Percentiles rank a stretch among this genome's conserved stretches.
phyloP scores from a whole-genome alignment of 2,113 vertebrate genomes.

The Platanista minor region DNA sequence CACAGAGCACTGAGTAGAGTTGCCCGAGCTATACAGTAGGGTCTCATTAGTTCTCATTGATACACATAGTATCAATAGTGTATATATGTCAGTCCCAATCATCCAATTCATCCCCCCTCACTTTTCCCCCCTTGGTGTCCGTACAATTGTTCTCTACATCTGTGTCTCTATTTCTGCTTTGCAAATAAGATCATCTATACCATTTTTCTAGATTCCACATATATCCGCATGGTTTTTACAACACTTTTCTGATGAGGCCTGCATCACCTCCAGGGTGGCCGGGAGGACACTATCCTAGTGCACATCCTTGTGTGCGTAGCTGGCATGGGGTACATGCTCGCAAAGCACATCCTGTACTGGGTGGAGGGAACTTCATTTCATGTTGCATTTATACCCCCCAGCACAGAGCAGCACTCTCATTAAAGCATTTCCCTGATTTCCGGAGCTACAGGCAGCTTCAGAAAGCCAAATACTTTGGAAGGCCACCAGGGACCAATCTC shows the following conservation, averaged over 20 bases:
- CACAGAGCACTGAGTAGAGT: too few species aligned
- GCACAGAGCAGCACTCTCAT: not conserved
- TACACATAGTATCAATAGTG: too few species aligned
- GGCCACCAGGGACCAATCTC: not conserved
- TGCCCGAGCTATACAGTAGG: too few species aligned
- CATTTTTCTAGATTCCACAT: too few species aligned
- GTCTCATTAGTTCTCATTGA: too few species aligned
- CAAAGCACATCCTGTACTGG: not conserved
- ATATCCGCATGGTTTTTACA: not conserved
- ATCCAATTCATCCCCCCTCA: too few species aligned
- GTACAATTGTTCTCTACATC: too few species aligned
- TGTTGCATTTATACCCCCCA: not conserved
- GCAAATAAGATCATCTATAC: too few species aligned
- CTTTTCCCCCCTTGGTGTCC: too few species aligned
- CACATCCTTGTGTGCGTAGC: fast-evolving
- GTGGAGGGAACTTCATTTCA: not conserved
- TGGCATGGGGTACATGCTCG: not conserved
- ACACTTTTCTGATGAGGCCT: not conserved
- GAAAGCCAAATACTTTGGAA: slow-evolving; percentile 32
- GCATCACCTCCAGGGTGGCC: not conserved
- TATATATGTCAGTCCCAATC: too few species aligned
- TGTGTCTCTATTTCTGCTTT: too few species aligned
- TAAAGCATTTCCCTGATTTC: slow-evolving; percentile 32
- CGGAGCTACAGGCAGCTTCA: not conserved
- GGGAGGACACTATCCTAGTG: not conserved